phyloP scores from a whole-genome alignment of 2,113 vertebrate species.

The Azemiops feae region DNA sequence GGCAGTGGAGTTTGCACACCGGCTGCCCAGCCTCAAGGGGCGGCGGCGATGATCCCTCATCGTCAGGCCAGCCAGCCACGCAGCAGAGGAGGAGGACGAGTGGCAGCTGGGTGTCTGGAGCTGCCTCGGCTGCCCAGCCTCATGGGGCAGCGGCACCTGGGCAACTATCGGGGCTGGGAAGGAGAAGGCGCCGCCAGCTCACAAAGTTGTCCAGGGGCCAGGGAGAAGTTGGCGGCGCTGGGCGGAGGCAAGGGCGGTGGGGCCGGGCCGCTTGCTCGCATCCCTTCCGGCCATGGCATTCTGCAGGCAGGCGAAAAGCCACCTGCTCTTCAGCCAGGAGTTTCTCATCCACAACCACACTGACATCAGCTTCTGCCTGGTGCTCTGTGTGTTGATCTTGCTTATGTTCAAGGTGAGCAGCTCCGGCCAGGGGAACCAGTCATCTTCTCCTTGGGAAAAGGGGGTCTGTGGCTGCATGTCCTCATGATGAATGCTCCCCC shows the following conservation, averaged over 20 bases:
- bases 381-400: constrained; percentile 88
- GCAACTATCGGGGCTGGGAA: neutral
- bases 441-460: neutral
- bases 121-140: no score
- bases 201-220: constrained; percentile 43
- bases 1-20: no score
- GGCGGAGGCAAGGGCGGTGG: constrained; percentile 9
- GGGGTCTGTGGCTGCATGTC: neutral
- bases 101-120: no score
- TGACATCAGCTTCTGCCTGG: constrained; percentile 90
- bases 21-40: no score
- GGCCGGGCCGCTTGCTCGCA: constrained; percentile 9
- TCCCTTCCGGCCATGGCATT: constrained; percentile 81
- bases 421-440: neutral
- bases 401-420: constrained; percentile 94
- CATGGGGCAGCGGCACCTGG: constrained; percentile 16
- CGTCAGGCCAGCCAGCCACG: no score
- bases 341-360: constrained; percentile 96
- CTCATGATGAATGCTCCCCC: neutral
- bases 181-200: constrained; percentile 13
- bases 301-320: constrained; percentile 89
- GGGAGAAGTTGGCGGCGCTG: constrained; percentile 60
- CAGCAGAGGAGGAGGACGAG: no score
- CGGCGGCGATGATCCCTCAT: no score
- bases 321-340: constrained; percentile 95